Conservation (phyloP, 2,888 invertebrate species). For the Drosophila demipolita region DNA sequence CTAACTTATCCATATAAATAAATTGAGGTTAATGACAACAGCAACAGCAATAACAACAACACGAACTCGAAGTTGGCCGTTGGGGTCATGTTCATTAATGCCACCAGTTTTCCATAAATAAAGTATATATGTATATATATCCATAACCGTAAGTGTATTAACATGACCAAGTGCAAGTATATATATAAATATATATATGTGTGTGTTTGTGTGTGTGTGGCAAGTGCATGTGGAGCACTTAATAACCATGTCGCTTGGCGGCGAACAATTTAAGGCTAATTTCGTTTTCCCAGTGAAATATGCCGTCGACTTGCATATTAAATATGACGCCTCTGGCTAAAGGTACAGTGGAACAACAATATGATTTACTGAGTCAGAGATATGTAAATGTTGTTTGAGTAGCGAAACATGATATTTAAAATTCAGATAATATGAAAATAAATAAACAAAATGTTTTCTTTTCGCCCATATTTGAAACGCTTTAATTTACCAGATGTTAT, state of each 20-base stretch:
- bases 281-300: conserved; percentile 72
- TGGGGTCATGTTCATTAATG: conserved; percentile 56
- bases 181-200: conserved; percentile 1
- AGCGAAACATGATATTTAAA: neutral
- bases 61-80: conserved; percentile 37
- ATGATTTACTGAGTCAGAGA: neutral
- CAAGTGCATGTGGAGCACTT: conserved; percentile 59
- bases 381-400: neutral
- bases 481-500: neutral
- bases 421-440: neutral
- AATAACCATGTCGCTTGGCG: conserved; percentile 64
- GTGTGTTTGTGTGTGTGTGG: conserved; percentile 11
- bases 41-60: neutral
- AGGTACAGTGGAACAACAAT: conserved; percentile 30
- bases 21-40: conserved; percentile 70
- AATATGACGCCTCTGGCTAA: conserved; percentile 41
- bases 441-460: too few species aligned
- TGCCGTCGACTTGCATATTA: conserved; percentile 70
- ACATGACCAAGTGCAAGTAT: conserved; percentile 21
- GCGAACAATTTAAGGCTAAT: conserved; percentile 76
- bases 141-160: conserved; percentile 34
- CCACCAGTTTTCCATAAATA: conserved; percentile 53
- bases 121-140: conserved; percentile 53
- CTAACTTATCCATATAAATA: conserved; percentile 43
- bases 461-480: too few species aligned